These are phyloP conservation scores for Drosophila longiperda DNA, from an alignment of 2,888 invertebrate genomes.

Conservation along the genomic window DNA sequence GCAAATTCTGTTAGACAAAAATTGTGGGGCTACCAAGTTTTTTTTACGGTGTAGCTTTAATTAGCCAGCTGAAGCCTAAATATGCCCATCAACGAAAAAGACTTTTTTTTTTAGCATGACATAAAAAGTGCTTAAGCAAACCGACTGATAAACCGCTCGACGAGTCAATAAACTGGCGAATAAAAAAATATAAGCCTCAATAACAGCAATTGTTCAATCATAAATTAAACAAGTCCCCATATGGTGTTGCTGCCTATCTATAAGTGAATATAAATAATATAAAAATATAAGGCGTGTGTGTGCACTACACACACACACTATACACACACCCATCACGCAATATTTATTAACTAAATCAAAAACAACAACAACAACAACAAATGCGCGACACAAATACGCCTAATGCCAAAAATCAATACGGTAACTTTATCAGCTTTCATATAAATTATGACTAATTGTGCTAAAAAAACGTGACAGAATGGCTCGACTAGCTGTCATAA, in stretches of 20 bases:
- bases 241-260: slow-evolving; percentile 54
- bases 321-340: slow-evolving; percentile 13
- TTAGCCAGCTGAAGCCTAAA: slow-evolving; percentile 15
- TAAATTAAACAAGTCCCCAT: slow-evolving; percentile 69
- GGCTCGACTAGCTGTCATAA: slow-evolving; percentile 49
- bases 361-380: slow-evolving; percentile 36
- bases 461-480: slow-evolving; percentile 71
- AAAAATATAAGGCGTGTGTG: slow-evolving; percentile 14
- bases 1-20: neutral
- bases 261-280: slow-evolving; percentile 24
- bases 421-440: slow-evolving; percentile 64
- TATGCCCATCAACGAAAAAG: slow-evolving; percentile 19
- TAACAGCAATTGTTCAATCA: slow-evolving; percentile 62
- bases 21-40: slow-evolving; percentile 15
- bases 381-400: slow-evolving; percentile 62
- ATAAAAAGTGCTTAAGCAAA: neutral
- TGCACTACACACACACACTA: neutral
- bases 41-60: slow-evolving; percentile 9
- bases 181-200: slow-evolving; percentile 37
- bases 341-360: slow-evolving; percentile 75
- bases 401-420: slow-evolving; percentile 76
- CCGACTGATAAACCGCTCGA: neutral
- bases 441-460: slow-evolving; percentile 82
- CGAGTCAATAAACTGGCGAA: slow-evolving; percentile 34
- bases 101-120: neutral